Conservation (phyloP, 1,140 invertebrate species). For the Meloidogyne exigua region DNA sequence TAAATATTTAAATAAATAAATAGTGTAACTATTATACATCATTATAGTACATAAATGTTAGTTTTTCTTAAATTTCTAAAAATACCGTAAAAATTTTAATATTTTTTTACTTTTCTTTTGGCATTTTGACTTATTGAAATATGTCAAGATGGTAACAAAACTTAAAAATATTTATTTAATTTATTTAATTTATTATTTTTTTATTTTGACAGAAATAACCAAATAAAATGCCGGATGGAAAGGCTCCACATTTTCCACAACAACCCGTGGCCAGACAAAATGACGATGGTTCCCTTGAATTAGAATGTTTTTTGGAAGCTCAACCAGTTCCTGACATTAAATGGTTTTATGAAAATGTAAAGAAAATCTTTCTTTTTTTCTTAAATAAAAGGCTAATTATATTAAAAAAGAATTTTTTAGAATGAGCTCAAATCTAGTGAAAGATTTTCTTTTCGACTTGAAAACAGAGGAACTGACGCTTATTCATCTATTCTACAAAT, state of each 20-base stretch:
- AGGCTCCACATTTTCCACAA: slow-evolving; percentile 90
- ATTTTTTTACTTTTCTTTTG: too few relatives aligned
- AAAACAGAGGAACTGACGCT: slow-evolving; percentile 76
- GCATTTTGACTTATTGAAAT: too few relatives aligned
- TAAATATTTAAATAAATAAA: too few relatives aligned
- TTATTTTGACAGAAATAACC: background rate
- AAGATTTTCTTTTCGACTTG: slow-evolving; percentile 78
- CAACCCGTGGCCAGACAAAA: slow-evolving; percentile 93
- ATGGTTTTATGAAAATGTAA: slow-evolving; percentile 73
- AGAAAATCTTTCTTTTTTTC: background rate
- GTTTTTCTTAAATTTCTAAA: too few relatives aligned
- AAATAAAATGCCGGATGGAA: slow-evolving; percentile 69
- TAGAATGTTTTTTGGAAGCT: slow-evolving; percentile 91
- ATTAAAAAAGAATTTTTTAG: slow-evolving; percentile 37
- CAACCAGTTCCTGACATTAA: slow-evolving; percentile 89
- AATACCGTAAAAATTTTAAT: too few relatives aligned
- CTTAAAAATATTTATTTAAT: background rate
- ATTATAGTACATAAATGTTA: too few relatives aligned
- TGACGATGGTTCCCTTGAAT: slow-evolving; percentile 78
- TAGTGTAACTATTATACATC: too few relatives aligned
- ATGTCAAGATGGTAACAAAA: background rate
- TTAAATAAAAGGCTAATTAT: slow-evolving; percentile 9
- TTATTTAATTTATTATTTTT: background rate
- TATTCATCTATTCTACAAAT: slow-evolving; percentile 86
- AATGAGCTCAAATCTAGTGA: slow-evolving; percentile 78